These are phyloP conservation scores for Urophycis tenuis DNA, from an alignment of 2,797 vertebrate species.

Conservation along the genomic window DNA sequence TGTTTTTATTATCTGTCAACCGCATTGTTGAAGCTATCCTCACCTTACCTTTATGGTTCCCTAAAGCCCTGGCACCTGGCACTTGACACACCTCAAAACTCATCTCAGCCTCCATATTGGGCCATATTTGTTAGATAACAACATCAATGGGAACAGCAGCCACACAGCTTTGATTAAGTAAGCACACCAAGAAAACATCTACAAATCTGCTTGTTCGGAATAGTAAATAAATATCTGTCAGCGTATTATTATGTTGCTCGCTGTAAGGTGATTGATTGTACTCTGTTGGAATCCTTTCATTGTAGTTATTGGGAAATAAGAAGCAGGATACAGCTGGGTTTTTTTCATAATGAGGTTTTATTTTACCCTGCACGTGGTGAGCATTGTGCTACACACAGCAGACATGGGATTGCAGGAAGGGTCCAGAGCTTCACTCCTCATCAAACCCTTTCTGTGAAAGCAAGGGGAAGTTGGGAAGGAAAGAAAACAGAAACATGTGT, in stretches of 20 bases:
- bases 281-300: not conserved
- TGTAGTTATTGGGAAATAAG: constrained; percentile 10
- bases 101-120: not conserved
- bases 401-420: constrained; percentile 37
- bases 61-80: not conserved
- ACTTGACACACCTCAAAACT: not conserved
- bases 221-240: not conserved
- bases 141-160: not conserved
- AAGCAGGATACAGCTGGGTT: constrained; percentile 30
- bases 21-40: constrained; percentile 9
- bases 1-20: constrained; percentile 35
- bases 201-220: not conserved
- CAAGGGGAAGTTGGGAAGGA: constrained; percentile 30
- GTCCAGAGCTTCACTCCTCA: constrained; percentile 67
- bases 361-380: constrained; percentile 54
- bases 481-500: constrained; percentile 37
- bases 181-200: not conserved
- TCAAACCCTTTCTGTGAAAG: constrained; percentile 71
- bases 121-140: not conserved
- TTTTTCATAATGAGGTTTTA: constrained; percentile 53
- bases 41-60: not conserved
- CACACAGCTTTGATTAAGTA: not conserved
- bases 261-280: not conserved
- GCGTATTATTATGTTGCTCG: not conserved
- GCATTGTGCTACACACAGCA: constrained; percentile 39